A percentile compares a stretch with the other conserved stretches of the same genome.
These are phyloP conservation scores for Hippocampus comes DNA, from an alignment of 2,113 vertebrate genomes.

Conservation along the genomic window DNA sequence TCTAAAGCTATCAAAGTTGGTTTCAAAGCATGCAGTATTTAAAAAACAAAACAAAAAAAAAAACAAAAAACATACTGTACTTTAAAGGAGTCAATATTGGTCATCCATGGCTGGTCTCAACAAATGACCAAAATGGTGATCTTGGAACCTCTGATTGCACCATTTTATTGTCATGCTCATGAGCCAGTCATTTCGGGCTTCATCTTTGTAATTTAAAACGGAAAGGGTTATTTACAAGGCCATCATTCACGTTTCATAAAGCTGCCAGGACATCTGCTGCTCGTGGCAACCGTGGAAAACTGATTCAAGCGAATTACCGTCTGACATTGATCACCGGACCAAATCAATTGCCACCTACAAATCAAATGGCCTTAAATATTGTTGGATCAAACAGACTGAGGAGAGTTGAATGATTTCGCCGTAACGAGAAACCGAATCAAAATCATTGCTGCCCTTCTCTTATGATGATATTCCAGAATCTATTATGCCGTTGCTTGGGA, in stretches of 20 bases:
- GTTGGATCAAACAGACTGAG: constrained; percentile 31
- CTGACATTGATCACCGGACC: constrained; percentile 45
- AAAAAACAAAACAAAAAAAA: constrained; percentile 4
- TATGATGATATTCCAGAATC: background rate
- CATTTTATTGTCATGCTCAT: constrained; percentile 18
- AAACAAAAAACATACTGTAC: constrained; percentile 38
- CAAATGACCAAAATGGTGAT: constrained; percentile 48
- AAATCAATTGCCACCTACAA: constrained; percentile 42
- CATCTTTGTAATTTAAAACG: constrained; percentile 62
- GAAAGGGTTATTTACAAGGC: constrained; percentile 58
- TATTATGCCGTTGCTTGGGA: constrained; percentile 6
- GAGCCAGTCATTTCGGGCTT: constrained; percentile 30
- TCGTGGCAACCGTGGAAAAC: constrained; percentile 38
- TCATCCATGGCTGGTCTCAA: constrained; percentile 32
- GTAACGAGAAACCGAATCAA: constrained; percentile 20
- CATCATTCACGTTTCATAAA: constrained; percentile 70
- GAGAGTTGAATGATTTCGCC: constrained; percentile 9
- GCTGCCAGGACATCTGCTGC: constrained; percentile 57
- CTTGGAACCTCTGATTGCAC: constrained; percentile 44
- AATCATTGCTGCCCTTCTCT: constrained; percentile 16
- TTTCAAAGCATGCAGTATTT: constrained; percentile 55
- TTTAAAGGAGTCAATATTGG: constrained; percentile 55
- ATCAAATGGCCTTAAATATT: constrained; percentile 45
- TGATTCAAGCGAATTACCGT: constrained; percentile 39
- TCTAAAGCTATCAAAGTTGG: constrained; percentile 60